Evolutionary conservation across 2,888 invertebrate species (phyloP).

Genomic region (Ctenicera cuprea): DNA sequence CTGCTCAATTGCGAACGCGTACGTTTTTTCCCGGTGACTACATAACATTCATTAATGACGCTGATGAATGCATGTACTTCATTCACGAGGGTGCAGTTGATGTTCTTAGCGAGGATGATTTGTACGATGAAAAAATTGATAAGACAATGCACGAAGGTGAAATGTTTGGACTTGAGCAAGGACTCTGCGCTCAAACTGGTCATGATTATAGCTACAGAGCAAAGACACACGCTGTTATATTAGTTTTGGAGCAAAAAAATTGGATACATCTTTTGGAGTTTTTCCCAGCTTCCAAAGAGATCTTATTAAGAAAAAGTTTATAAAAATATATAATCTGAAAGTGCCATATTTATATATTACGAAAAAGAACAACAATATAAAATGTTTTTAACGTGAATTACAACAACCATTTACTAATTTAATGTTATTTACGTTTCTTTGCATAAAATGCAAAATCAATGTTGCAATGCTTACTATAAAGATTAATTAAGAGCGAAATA

Average conservation of each 20-base stretch:
- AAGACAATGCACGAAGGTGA: conserved; percentile 48
- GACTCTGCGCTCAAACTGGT: conserved; percentile 53
- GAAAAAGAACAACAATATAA: too few species aligned
- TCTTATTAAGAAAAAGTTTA: too few species aligned
- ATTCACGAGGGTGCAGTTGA: conserved; percentile 60
- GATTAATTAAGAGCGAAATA: too few species aligned
- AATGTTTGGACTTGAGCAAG: conserved; percentile 58
- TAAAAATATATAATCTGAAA: too few species aligned
- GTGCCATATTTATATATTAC: too few species aligned
- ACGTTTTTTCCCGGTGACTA: conserved; percentile 59
- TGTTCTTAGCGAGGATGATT: conserved; percentile 55
- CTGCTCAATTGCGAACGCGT: conserved; percentile 53
- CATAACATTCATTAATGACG: conserved; percentile 59
- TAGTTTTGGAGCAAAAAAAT: conserved; percentile 44
- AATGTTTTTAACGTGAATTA: too few species aligned
- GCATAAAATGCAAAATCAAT: too few species aligned
- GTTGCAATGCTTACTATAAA: too few species aligned
- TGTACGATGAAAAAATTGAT: conserved; percentile 54
- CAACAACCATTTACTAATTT: too few species aligned
- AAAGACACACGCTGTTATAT: conserved; percentile 50
- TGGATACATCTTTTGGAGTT: conserved; percentile 57
- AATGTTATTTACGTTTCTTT: too few species aligned
- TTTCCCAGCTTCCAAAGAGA: conserved; percentile 54
- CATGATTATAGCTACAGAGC: conserved; percentile 60
- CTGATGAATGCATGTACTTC: conserved; percentile 62